Conservation (phyloP, 2,113 vertebrate species). For the Pangasianodon gigas region DNA sequence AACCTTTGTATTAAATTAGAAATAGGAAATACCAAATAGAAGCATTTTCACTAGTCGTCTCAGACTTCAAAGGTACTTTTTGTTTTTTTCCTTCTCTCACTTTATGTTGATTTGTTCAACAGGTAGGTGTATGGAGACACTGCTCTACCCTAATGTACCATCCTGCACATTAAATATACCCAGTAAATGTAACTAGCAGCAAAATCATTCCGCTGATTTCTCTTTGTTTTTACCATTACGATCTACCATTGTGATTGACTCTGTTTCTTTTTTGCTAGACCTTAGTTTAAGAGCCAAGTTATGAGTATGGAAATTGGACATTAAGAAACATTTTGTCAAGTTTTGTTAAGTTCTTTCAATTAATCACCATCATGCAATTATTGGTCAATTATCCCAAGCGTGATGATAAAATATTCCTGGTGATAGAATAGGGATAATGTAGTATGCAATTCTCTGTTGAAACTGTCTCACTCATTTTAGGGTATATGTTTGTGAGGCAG, state of each 20-base stretch:
- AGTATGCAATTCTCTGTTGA: not conserved
- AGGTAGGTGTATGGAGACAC: not conserved
- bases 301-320: not conserved
- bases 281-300: not conserved
- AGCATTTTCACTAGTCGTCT: not conserved
- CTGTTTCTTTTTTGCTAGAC: no score
- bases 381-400: not conserved
- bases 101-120: not conserved
- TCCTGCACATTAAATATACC: not conserved
- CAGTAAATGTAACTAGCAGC: not conserved
- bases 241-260: not conserved
- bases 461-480: not conserved
- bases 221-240: not conserved
- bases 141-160: not conserved
- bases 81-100: not conserved
- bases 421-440: not conserved
- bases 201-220: not conserved
- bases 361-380: not conserved
- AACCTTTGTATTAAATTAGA: not conserved
- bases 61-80: not conserved
- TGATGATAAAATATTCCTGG: not conserved
- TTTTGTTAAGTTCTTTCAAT: not conserved
- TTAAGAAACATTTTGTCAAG: not conserved
- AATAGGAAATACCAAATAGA: not conserved
- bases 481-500: not conserved